A percentile compares a stretch with the other conserved stretches of the same genome.
Evolutionary conservation across 2,888 invertebrate genomes (phyloP).

Genomic region (Sphaerophoria rueppellii): DNA sequence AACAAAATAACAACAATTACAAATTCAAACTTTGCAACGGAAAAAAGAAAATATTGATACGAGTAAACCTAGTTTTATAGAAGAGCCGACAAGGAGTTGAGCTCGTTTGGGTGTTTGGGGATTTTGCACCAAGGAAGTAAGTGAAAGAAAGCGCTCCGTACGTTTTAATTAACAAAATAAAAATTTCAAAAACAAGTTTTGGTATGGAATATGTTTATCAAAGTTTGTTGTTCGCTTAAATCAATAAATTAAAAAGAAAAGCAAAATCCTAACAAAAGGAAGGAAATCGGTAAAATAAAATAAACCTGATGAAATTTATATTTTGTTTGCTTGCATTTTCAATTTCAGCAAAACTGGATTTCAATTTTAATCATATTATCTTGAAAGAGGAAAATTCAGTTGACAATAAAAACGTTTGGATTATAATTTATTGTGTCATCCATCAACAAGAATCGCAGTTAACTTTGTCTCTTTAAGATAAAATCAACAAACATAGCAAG

Average conservation of each 20-base stretch:
- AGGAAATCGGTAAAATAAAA: slow-evolving; percentile 19
- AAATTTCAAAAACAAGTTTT: slow-evolving; percentile 34
- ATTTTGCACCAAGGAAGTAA: slow-evolving; percentile 67
- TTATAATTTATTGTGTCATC: slow-evolving; percentile 4
- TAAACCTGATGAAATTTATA: slow-evolving; percentile 16
- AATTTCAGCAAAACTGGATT: not conserved
- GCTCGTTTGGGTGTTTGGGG: not conserved
- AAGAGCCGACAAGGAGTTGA: slow-evolving; percentile 43
- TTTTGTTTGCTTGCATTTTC: not conserved
- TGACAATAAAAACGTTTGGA: too few species aligned
- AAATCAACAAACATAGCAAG: not conserved
- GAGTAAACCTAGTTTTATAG: slow-evolving; percentile 58
- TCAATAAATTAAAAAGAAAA: slow-evolving; percentile 5
- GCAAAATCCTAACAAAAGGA: slow-evolving; percentile 9
- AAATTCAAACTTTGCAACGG: slow-evolving; percentile 33
- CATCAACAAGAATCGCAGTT: not conserved
- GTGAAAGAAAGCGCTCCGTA: slow-evolving; percentile 58
- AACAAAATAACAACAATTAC: slow-evolving; percentile 2
- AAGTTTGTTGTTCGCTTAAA: not conserved
- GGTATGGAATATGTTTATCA: slow-evolving; percentile 24
- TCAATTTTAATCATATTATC: not conserved
- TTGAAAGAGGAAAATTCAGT: too few species aligned
- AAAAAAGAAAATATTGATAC: slow-evolving; percentile 34
- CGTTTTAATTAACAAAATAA: slow-evolving; percentile 51
- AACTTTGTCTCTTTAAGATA: not conserved